Conservation (phyloP, 1,140 invertebrate species). For the Mercenaria mercenaria region DNA sequence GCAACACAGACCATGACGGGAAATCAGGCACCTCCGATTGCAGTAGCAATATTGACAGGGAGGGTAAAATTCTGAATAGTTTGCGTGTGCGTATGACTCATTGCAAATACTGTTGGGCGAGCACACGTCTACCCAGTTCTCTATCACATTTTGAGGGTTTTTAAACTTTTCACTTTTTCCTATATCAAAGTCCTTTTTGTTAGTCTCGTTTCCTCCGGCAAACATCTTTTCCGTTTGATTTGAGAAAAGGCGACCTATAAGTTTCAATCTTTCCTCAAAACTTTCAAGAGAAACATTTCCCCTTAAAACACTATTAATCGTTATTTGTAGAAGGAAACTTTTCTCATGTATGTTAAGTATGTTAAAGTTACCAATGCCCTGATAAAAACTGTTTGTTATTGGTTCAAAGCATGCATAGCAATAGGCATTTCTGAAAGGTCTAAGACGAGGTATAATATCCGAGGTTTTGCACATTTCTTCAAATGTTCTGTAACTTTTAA, state of each 20-base stretch:
- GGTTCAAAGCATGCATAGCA: background rate
- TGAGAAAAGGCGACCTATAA: background rate
- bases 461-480: background rate
- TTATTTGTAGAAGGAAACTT: background rate
- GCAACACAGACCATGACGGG: background rate
- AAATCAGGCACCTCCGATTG: background rate
- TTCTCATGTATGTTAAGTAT: background rate
- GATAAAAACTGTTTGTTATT: background rate
- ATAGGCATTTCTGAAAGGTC: slow-evolving; percentile 25
- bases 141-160: background rate
- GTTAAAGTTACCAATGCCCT: background rate
- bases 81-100: background rate
- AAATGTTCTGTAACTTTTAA: background rate
- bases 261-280: background rate
- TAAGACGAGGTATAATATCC: background rate
- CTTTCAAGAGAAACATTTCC: background rate
- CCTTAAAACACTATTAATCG: background rate
- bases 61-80: background rate
- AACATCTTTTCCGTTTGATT: background rate
- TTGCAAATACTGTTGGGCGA: background rate
- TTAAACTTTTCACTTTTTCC: background rate
- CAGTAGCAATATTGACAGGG: background rate
- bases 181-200: background rate
- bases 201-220: no score
- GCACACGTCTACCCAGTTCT: background rate